Base-by-base conservation (phyloP, 1,140 invertebrate species). In the Papilio polyxenes region DNA sequence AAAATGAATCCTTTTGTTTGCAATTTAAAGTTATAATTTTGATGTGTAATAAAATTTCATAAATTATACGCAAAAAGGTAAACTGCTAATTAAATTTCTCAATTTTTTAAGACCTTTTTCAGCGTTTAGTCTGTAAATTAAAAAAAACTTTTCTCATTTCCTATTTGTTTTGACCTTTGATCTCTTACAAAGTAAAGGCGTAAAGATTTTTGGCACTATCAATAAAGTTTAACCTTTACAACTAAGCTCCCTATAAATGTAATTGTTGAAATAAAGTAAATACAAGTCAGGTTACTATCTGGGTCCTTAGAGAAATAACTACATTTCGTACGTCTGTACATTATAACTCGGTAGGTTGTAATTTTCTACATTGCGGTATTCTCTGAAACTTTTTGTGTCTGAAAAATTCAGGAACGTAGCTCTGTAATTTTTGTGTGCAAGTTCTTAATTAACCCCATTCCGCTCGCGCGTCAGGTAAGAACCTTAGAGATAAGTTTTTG, bases 381-480 rank as follows among this genome's bases (percentile, higher is more conserved):
- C 11, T 13, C 37, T 72, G 65, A 37, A 40, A 72, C 31, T 72
- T 65, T 65, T 65, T 72, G 31, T 72, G 65, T 37, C 13, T 72
- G 31, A 72, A 72, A 72, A 72, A 72, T 72, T 72, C 65, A 37
- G 13, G 65, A 37, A 72, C 13, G 31, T 17, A 37, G 65, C 62
- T 65, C 62, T 65, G 62, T 65, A 65, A 65, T 65, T 72, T 72
- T 72, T 72, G 13, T 37, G 13, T 20, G 31, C 65, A 23, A 37
- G 65, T 15, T 72, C 11, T 37, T 72, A 72, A 72, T 72, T 72
- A 72, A 23, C 65, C 65, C 15, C 65, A 72, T 72, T 72, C 65
- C 65, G 65, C 31, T 72, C 65, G 13, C 65, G 65, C 10, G 31
- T 15, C 31, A 72, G 65, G 31, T 72, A 13, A 72, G 31, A 37